phyloP scores from a whole-genome alignment of 1,140 invertebrate genomes.

The Papilio machaon region DNA sequence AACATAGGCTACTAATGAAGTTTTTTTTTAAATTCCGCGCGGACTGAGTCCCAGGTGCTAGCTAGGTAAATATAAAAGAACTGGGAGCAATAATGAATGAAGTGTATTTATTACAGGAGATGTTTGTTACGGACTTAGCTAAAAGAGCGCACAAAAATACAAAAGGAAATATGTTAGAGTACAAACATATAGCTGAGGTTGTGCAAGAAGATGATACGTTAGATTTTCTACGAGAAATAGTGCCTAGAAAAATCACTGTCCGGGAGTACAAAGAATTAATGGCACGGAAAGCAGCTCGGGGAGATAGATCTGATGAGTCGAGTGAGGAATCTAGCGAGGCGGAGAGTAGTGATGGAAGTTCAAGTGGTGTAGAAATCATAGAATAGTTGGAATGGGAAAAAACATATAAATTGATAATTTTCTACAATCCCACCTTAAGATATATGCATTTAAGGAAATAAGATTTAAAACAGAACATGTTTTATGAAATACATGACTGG shows the following conservation, averaged over 20 bases:
- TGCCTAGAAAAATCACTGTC: constrained; percentile 88
- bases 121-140: constrained; percentile 86
- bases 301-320: constrained; percentile 65
- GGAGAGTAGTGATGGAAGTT: constrained; percentile 64
- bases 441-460: too few relatives aligned
- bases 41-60: too few relatives aligned
- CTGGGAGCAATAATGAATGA: not conserved
- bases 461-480: too few relatives aligned
- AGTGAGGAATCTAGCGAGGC: constrained; percentile 71
- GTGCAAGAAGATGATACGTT: constrained; percentile 85
- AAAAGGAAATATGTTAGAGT: constrained; percentile 82
- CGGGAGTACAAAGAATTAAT: constrained; percentile 86
- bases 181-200: constrained; percentile 87
- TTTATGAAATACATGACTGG: too few relatives aligned
- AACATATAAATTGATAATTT: too few relatives aligned
- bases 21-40: too few relatives aligned
- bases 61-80: not conserved
- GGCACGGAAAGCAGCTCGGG: constrained; percentile 81
- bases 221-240: constrained; percentile 87
- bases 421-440: too few relatives aligned
- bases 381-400: not conserved
- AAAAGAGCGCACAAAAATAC: constrained; percentile 82
- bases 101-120: constrained; percentile 57
- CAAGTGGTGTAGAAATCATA: constrained; percentile 53
- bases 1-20: too few relatives aligned